These are phyloP conservation scores for Saimiri boliviensis DNA, from an alignment of 2,113 vertebrate genomes.

Conservation along the genomic window DNA sequence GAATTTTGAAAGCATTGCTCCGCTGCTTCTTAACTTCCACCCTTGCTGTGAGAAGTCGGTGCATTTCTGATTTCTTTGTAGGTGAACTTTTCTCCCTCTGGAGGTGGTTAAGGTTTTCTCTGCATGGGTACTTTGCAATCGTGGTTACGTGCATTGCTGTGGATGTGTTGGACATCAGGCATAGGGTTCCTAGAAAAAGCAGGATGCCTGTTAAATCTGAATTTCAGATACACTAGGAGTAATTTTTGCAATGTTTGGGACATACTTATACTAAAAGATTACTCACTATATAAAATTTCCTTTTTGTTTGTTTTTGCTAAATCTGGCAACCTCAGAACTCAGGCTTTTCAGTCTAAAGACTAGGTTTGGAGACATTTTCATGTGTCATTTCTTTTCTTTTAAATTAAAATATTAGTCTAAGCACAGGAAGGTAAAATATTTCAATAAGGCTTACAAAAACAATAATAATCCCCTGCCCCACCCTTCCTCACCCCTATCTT, in stretches of 20 bases:
- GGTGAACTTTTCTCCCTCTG: neutral
- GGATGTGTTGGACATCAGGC: neutral
- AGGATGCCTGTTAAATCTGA: neutral
- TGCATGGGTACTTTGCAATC: neutral
- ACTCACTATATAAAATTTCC: neutral
- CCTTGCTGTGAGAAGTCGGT: neutral
- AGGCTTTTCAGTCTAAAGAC: neutral
- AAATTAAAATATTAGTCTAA: neutral
- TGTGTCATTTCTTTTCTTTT: neutral
- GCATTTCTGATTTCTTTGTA: neutral
- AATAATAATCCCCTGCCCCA: neutral
- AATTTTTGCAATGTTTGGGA: neutral
- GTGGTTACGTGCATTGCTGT: neutral
- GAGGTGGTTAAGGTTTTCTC: neutral
- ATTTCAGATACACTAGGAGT: neutral
- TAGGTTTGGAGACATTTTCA: neutral
- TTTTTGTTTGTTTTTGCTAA: neutral
- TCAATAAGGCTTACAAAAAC: neutral
- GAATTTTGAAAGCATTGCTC: neutral
- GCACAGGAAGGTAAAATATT: neutral
- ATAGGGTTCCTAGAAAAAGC: neutral
- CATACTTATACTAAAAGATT: neutral
- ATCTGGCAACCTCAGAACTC: neutral
- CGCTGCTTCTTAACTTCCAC: neutral
- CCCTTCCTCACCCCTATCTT: no score